Base-by-base conservation (phyloP, 2,113 vertebrate genomes). In the Carlito syrichta region DNA sequence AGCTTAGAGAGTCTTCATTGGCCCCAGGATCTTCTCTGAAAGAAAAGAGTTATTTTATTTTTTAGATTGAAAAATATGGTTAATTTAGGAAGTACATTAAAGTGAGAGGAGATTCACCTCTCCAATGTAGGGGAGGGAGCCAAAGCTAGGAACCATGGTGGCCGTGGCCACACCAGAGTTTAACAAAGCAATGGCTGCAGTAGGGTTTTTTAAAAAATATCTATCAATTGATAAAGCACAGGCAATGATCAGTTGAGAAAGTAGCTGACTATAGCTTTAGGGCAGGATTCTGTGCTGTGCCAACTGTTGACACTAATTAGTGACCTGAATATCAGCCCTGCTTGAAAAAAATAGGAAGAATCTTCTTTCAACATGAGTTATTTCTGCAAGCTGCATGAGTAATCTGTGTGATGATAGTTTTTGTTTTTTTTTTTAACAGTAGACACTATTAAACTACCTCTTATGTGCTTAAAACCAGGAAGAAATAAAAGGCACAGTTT, bases 401-500 rank as follows among this genome's bases (percentile, higher is more conserved):
- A 54, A 43, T 58, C 52, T 35, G 4, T 73, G 19, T 78, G 32
- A 5, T 93, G 35, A 58, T 38, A 13, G 38, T 43, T 82, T 48
- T 69, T 71, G 0, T 16, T 30, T 74, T 63, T 69, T 16, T 30
- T 74, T 63, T 69, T 54, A 54, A 71, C 9, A 69, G 63, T 8
- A 90, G 43, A 74, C 10, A 32, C 56, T 87, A 73, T 83, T 32
- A 74, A 35, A 69, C 78, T 91, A 45, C 35, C 35, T 20, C 3
- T 73, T 63, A 1, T 85, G 13, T 76, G 17, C 50, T 83, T 91
- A 48, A 93, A 94, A 87, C 3, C 23, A 87, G 85, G 68, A 73
- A 90, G 62, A 96, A 93, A 76, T 74, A 85, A 96, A 76, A 89
- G 48, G 8, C 16, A 50, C 48, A 38, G n/a, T 78, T 95, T 82